Percentiles rank a stretch among this genome's conserved stretches.
phyloP scores from a whole-genome alignment of 2,888 invertebrate genomes.

The Abrostola tripartita region DNA sequence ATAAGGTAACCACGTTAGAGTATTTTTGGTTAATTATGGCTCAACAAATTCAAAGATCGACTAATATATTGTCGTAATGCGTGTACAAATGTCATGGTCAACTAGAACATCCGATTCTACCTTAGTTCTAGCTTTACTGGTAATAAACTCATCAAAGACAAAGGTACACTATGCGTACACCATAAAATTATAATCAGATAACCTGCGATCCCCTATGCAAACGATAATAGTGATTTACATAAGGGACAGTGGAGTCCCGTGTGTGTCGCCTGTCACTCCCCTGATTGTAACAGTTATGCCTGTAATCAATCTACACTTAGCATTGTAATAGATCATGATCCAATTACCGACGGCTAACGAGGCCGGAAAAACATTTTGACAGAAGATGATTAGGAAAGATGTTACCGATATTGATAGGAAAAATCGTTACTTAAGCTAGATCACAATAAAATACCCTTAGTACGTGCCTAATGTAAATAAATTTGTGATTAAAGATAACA shows the following conservation, averaged over 20 bases:
- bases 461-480: too few species aligned
- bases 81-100: too few species aligned
- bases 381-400: background rate
- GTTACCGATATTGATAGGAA: too few species aligned
- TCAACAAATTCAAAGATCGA: too few species aligned
- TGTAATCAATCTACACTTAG: constrained; percentile 44
- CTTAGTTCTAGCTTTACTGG: too few species aligned
- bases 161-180: constrained; percentile 26
- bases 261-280: constrained; percentile 59
- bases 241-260: constrained; percentile 50
- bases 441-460: too few species aligned
- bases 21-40: too few species aligned
- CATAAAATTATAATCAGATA: constrained; percentile 49
- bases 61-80: too few species aligned
- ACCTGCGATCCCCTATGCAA: constrained; percentile 30
- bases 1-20: too few species aligned
- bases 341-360: background rate
- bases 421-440: too few species aligned
- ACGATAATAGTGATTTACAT: constrained; percentile 50
- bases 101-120: too few species aligned
- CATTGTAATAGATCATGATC: background rate
- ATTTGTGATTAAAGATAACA: too few species aligned
- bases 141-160: constrained; percentile 42
- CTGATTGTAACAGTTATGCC: constrained; percentile 66
- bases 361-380: background rate